Evolutionary conservation across 53 echinoderm and acorn worm genomes (phyloP).

Genomic region (Stichopus horrens): DNA sequence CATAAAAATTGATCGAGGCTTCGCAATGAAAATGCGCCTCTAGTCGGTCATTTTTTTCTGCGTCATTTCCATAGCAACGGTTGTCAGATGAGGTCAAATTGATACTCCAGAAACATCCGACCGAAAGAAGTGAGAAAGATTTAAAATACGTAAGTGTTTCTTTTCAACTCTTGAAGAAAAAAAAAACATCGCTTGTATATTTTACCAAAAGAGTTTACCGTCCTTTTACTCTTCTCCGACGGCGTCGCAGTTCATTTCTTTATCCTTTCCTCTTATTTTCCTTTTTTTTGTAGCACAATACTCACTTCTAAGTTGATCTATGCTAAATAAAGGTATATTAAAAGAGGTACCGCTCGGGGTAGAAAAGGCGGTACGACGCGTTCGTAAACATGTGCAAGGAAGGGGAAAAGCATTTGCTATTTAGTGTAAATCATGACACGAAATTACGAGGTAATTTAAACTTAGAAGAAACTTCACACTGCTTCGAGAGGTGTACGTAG

Average conservation of each 20-base stretch:
- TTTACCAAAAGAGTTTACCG: neutral
- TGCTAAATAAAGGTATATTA: neutral
- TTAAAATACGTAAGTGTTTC: conserved; percentile 76
- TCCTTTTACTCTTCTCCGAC: neutral
- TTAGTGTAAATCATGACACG: no score
- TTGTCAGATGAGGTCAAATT: conserved; percentile 78
- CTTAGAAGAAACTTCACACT: no score
- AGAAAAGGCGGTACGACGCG: no score
- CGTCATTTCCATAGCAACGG: conserved; percentile 63
- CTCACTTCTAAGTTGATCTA: neutral
- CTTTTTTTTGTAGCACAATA: neutral
- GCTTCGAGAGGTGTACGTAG: no score
- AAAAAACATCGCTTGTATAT: no score
- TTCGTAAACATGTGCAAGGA: no score
- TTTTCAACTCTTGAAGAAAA: neutral
- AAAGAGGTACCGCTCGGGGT: no score
- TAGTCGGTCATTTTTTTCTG: neutral
- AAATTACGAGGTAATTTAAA: no score
- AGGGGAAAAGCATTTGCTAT: no score
- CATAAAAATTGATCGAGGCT: neutral
- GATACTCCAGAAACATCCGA: conserved; percentile 61
- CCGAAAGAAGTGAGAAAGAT: conserved; percentile 58
- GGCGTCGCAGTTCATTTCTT: neutral
- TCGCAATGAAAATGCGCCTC: neutral
- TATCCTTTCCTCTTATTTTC: neutral